Evolutionary conservation across 2,113 vertebrate species (phyloP), one percentile per base, ranked within the genome.

Genomic region (Delphinus delphis): DNA sequence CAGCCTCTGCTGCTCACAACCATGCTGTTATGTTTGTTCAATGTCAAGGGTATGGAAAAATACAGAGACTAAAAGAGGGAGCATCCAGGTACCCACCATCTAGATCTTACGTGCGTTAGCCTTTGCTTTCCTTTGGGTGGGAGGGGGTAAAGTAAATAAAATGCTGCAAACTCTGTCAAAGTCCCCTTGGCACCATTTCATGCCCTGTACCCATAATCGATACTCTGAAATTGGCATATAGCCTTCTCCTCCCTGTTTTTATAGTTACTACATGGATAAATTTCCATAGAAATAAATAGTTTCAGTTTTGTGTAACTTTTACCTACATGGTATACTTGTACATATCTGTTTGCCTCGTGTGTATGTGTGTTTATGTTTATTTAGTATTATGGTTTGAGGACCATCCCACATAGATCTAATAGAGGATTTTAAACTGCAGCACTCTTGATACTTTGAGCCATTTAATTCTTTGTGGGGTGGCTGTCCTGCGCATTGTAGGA

Each of bases 21-120:
- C 74, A 33, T 47, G 1, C 53, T 28, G 13, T n/a, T 79, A 1
- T 1, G 8, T 50, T 1, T 68, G 33, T 41, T 55, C 25, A 5
- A 7, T 33, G 6, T 44, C 50, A 1, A 25, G 83, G 41, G 4
- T 17, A 0, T 15, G 33, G 70, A 8, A 67, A 11, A 36, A n/a
- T 41, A 14, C n/a, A 33, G 20, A 62, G 15, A n/a, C 14, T 8
- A 1, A 41, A 33, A 44, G 65, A 67, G 50, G 21, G 9, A 31
- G 7, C 0, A 3, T 17, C 36, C 1, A 0, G 11, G 6, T 44
- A 4, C 15, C 23, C 23, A 1, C 47, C 3, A 0, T 26, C 71
- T 73, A 85, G 93, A 28, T 41, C 53, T 8, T 25, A 10, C 0
- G 15, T 13, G 6, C 28, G 1, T 14, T 26, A 20, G 36, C 44